These are phyloP conservation scores for Chirona hameri DNA, from an alignment of 2,888 invertebrate species.

Conservation along the genomic window DNA sequence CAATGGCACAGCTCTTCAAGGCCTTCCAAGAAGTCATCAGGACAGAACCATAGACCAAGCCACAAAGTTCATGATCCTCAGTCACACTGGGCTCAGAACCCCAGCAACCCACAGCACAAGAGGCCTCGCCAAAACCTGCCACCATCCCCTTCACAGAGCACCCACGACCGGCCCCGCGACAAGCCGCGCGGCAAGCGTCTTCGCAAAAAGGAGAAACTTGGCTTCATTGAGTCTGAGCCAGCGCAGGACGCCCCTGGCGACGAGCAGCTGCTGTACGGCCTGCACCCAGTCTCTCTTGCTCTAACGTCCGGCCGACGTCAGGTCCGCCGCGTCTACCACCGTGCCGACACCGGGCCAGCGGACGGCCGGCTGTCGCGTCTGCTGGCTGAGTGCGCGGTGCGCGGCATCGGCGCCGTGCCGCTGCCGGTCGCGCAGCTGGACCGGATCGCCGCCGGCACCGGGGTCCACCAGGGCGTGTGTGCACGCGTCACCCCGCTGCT, in stretches of 20 bases:
- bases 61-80: background rate
- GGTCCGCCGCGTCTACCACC: slow-evolving; percentile 33
- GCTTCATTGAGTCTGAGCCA: background rate
- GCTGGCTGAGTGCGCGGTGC: slow-evolving; percentile 12
- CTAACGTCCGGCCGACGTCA: slow-evolving; percentile 32
- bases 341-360: slow-evolving; percentile 24
- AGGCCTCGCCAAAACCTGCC: background rate
- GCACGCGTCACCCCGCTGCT: slow-evolving; percentile 34
- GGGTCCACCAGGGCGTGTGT: slow-evolving; percentile 38
- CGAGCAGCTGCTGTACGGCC: slow-evolving; percentile 32
- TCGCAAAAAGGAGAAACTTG: background rate
- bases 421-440: slow-evolving; percentile 31
- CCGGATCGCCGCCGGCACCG: slow-evolving; percentile 31
- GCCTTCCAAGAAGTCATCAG: background rate
- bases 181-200: background rate
- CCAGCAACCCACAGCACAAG: background rate
- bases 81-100: background rate
- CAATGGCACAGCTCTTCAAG: background rate
- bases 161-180: background rate
- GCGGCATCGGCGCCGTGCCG: slow-evolving; percentile 25
- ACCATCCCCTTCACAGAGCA: background rate
- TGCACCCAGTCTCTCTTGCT: slow-evolving; percentile 36
- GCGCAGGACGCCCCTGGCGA: background rate
- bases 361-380: slow-evolving; percentile 34
- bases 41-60: background rate